Conservation (phyloP, 2,888 invertebrate genomes). For the Drosophila quasianomalipes region DNA sequence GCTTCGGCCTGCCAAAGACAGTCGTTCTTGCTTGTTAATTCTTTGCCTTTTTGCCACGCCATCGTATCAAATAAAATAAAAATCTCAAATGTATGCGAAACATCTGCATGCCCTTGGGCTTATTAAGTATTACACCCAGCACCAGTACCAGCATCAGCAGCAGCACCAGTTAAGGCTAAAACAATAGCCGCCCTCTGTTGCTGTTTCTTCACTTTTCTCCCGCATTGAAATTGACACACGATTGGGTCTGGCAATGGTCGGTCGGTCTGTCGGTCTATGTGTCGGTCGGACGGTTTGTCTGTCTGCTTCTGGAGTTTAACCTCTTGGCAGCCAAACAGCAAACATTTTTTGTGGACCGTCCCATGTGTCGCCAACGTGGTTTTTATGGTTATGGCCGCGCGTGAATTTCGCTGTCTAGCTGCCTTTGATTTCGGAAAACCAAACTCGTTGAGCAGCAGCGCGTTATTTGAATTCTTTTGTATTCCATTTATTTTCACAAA, state of each 20-base stretch:
- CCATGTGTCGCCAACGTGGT: constrained; percentile 78
- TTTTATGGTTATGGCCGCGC: constrained; percentile 76
- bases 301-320: constrained; percentile 73
- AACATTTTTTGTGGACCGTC: constrained; percentile 61
- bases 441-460: constrained; percentile 30
- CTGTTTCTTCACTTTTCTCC: background rate
- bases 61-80: constrained; percentile 50
- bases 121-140: constrained; percentile 57
- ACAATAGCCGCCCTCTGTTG: constrained; percentile 33
- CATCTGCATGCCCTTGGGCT: constrained; percentile 69
- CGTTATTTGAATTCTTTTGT: constrained; percentile 66
- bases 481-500: constrained; percentile 23
- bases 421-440: constrained; percentile 70
- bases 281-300: background rate
- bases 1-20: background rate
- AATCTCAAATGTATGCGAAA: constrained; percentile 57
- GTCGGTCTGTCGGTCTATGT: background rate
- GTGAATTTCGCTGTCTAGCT: constrained; percentile 41
- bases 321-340: constrained; percentile 65
- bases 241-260: constrained; percentile 23
- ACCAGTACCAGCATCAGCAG: constrained; percentile 2
- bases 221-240: constrained; percentile 45
- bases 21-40: background rate
- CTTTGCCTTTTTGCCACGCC: constrained; percentile 39
- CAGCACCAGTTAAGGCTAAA: constrained; percentile 34